Base-by-base conservation (phyloP, 2,888 invertebrate genomes). In the Serrognathus titanus region DNA sequence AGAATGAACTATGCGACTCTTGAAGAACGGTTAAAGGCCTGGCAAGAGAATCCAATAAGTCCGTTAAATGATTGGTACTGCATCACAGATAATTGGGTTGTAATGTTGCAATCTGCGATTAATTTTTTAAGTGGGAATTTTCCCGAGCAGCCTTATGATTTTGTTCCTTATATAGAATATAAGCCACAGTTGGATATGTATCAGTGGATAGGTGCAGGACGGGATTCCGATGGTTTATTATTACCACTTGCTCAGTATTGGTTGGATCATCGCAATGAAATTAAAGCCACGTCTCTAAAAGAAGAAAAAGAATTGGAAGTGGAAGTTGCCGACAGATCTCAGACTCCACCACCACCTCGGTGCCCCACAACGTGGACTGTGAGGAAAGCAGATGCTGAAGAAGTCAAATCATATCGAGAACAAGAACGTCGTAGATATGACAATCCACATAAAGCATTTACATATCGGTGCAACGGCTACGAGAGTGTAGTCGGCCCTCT, bases 171-270 rank as follows among this genome's bases (percentile, higher is more conserved):
- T 69, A 82, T 94, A 68, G 94, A 94, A 74, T 92, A 87, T 78
- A 91, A 94, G 74, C 79, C 84, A 1, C 82, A 83, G 58, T 75
- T 86, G 59, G 85, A 87, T 72, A 81, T 85, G 69, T 93, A 92
- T 76, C 90, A 92, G 70, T 97, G 97, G 97, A 96, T 96, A 59
- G 96, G 96, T 1, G 93, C 93, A 5, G 95, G 95, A 0, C 82
- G 96, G 4, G 96, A 97, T 74, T 89, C 92, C 2, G 95, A 95
- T 75, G 82, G 86, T 3, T 83, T 90, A 40, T 78, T 96, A 10
- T 79, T 84, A 4, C 83, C 87, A 3, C 77, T 95, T 52, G 94
- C 90, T 70, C 84, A 87, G 59, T 87, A 88, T 65, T 96, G 95
- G 91, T 78, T 93, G 63, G 82, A 87, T 35, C 83, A 88, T 45